A percentile compares a stretch with the other conserved stretches of the same genome.
Conservation (phyloP, 2,888 invertebrate species). For the Pyralis farinalis region DNA sequence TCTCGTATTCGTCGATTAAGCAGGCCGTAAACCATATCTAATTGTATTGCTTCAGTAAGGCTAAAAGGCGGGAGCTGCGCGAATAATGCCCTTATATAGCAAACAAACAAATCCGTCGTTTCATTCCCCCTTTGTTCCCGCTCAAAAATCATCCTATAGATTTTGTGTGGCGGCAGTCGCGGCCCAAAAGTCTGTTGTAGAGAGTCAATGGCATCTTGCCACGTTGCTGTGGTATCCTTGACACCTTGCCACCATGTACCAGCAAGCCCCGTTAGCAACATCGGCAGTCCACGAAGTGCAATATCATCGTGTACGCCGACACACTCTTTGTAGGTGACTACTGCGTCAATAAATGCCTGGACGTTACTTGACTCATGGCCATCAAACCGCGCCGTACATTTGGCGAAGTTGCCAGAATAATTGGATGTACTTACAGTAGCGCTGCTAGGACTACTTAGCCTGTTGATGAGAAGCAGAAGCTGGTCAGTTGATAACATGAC, state of each 20-base stretch:
- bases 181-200: slow-evolving; percentile 14
- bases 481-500: too few relatives aligned
- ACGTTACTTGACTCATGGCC: neutral
- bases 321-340: neutral
- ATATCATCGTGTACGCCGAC: slow-evolving; percentile 6
- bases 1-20: slow-evolving; percentile 13
- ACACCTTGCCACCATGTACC: slow-evolving; percentile 21
- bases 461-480: too few relatives aligned
- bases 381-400: neutral
- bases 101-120: too few relatives aligned
- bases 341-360: neutral
- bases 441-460: too few relatives aligned
- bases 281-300: slow-evolving; percentile 19
- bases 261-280: slow-evolving; percentile 20
- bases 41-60: slow-evolving; percentile 5
- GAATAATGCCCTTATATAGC: neutral
- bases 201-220: slow-evolving; percentile 7
- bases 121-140: neutral
- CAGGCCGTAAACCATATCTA: slow-evolving; percentile 22
- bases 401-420: neutral
- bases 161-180: slow-evolving; percentile 11
- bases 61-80: slow-evolving; percentile 8
- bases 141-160: slow-evolving; percentile 12
- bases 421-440: neutral
- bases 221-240: slow-evolving; percentile 4